phyloP scores from a whole-genome alignment of 2,888 invertebrate species.

The Morpho helenor region DNA sequence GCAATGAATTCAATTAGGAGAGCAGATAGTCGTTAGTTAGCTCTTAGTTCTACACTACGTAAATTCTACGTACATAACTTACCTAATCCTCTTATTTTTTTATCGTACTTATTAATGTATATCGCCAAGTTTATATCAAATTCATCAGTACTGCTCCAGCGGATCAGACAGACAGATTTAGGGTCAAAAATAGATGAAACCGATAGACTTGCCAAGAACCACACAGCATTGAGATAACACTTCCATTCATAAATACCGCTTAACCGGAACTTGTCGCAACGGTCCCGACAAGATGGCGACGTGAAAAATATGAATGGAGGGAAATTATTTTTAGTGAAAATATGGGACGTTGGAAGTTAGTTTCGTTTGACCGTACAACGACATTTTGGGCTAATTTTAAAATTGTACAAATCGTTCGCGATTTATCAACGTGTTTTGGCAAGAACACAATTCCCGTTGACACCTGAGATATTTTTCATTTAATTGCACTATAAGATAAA shows the following conservation, averaged over 20 bases:
- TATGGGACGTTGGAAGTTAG: background rate
- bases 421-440: constrained; percentile 11
- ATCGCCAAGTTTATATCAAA: no score
- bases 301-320: constrained; percentile 19
- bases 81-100: no score
- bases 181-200: background rate
- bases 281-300: constrained; percentile 1
- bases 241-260: constrained; percentile 20
- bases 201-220: background rate
- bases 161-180: background rate
- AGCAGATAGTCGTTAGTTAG: no score
- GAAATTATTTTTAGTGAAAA: background rate
- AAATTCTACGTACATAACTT: no score
- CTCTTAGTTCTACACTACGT: no score
- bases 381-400: constrained; percentile 10
- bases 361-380: constrained; percentile 8
- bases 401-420: constrained; percentile 6
- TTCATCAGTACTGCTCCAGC: no score
- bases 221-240: background rate
- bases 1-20: no score
- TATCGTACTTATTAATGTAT: no score
- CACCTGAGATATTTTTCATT: no score
- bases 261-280: no score
- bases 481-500: no score
- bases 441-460: background rate